Evolutionary conservation across 2,888 invertebrate species (phyloP), one percentile per base, ranked within the genome.

Genomic region (Ctena decussata): DNA sequence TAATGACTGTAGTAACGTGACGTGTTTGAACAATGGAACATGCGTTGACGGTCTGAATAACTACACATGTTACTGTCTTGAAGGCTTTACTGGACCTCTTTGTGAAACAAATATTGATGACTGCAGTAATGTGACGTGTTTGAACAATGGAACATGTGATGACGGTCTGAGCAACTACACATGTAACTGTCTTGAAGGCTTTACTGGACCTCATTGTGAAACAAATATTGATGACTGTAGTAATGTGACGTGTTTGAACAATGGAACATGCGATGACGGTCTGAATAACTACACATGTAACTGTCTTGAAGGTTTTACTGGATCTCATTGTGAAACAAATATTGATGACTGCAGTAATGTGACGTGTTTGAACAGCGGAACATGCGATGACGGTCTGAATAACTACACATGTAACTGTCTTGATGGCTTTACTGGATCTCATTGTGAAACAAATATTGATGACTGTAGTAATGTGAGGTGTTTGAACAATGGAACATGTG

Each of bases 381-480:
- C 65, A 18, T 65, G 65, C 35, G 1, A 35, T 11, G 65, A 65
- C 30, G 11, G 32, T 21, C 11, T 65, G 2, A 65, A 65, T 21
- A 35, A n/a, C 18, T 65, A 65, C 35, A 12, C 32, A 12, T 65
- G 65, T 65, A 18, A 18, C 24, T 65, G 65, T 65, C 11, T 32
- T 65, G 35, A 35, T 30, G 65, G 82, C 8, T 89, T 78, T 49
- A 80, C 80, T 24, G 89, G 89, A 15, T 39, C 46, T 18, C 44
- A 53, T 18, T 89, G 89, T 69, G 82, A 86, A 18, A 27, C 60
- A 15, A 53, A 81, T 77, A 77, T 84, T 37, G 70, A 87, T 81
- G 75, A 80, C 21, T 91, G 89, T 77, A 35, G 53, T 21, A 78
- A 80, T 74, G 72, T 83, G 12, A 81, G 72, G 1, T 87, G 86